Evolutionary conservation across 2,113 vertebrate species (phyloP).

Genomic region (Syngnathus floridae): DNA sequence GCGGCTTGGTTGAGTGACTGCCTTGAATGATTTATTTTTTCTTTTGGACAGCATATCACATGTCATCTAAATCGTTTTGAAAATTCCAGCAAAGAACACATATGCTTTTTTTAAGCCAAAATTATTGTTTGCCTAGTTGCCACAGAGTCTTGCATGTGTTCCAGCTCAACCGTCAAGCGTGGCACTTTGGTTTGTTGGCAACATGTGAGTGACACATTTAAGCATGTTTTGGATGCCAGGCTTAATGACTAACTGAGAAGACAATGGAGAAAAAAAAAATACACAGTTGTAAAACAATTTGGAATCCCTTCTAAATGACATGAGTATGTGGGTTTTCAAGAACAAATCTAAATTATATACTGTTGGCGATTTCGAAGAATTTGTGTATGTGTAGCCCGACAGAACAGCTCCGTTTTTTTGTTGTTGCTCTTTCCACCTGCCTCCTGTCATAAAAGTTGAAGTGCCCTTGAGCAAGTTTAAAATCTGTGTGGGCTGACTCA

Average conservation of each 20-base stretch:
- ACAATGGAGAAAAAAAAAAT: not conserved
- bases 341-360: not conserved
- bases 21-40: not conserved
- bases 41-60: not conserved
- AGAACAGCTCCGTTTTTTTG: not conserved
- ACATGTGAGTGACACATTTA: slow-evolving; percentile 2
- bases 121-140: not conserved
- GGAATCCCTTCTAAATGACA: not conserved
- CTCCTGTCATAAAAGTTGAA: not conserved
- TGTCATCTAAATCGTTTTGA: not conserved
- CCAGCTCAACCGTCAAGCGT: slow-evolving; percentile 1
- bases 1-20: slow-evolving; percentile 1
- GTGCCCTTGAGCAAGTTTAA: not conserved
- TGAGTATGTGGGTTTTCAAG: not conserved
- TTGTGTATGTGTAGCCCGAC: not conserved
- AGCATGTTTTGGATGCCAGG: not conserved
- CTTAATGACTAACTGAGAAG: not conserved
- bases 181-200: not conserved
- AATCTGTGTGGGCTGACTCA: not conserved
- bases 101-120: slow-evolving; percentile 2
- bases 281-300: not conserved
- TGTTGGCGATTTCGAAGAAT: not conserved
- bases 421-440: not conserved
- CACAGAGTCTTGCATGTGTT: not conserved
- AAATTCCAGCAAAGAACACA: slow-evolving; percentile 4